phyloP scores from a whole-genome alignment of 2,888 invertebrate species.

The Lagria hirta region DNA sequence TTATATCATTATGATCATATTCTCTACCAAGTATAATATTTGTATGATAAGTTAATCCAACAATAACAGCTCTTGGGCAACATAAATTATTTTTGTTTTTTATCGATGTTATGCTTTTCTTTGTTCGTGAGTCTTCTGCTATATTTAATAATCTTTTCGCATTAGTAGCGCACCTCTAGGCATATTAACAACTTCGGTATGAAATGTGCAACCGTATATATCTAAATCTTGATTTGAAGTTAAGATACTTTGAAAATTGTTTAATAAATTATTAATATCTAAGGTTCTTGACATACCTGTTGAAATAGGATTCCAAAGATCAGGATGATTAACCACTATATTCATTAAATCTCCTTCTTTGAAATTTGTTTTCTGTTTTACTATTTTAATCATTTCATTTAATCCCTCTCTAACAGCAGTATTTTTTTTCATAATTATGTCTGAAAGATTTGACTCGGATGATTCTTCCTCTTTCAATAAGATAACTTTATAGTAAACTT shows the following conservation, averaged over 20 bases:
- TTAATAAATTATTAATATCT: too few species aligned
- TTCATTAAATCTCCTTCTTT: slow-evolving; percentile 7
- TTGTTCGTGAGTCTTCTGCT: slow-evolving; percentile 5
- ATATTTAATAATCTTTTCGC: slow-evolving; percentile 1
- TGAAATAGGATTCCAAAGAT: slow-evolving; percentile 6
- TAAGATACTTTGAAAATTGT: too few species aligned
- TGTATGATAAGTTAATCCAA: too few species aligned
- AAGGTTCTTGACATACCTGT: slow-evolving; percentile 1
- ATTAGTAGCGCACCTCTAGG: slow-evolving; percentile 5
- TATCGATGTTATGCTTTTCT: slow-evolving; percentile 5
- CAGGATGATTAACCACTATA: slow-evolving; percentile 3
- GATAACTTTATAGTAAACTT: slow-evolving; percentile 7
- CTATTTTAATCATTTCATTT: slow-evolving; percentile 9
- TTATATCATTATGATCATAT: slow-evolving; percentile 6
- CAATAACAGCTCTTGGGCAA: too few species aligned
- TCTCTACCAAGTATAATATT: too few species aligned
- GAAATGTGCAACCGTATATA: slow-evolving; percentile 2
- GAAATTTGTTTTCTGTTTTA: slow-evolving; percentile 10
- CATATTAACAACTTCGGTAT: slow-evolving; percentile 7
- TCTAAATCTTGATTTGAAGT: too few species aligned
- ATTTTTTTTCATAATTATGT: slow-evolving; percentile 4
- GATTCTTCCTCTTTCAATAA: slow-evolving; percentile 7
- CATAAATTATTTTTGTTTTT: too few species aligned
- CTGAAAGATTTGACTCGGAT: slow-evolving; percentile 7
- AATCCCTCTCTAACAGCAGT: slow-evolving; percentile 7